phyloP scores from a whole-genome alignment of 2,888 invertebrate genomes.

The Hecatera dysodea region DNA sequence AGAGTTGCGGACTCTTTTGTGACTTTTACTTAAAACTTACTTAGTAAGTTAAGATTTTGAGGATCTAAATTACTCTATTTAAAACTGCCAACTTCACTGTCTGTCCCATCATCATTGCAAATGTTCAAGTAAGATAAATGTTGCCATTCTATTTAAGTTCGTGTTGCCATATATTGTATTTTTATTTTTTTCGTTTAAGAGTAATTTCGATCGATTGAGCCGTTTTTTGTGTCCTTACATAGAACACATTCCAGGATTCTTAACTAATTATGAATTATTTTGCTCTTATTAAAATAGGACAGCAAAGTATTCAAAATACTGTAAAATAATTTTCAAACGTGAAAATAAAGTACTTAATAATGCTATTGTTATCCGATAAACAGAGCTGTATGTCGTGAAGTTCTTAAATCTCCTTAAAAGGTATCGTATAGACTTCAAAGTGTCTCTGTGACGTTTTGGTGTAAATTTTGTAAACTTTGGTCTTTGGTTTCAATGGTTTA shows the following conservation, averaged over 20 bases:
- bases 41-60: constrained; percentile 22
- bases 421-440: constrained; percentile 36
- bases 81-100: background rate
- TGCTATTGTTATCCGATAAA: constrained; percentile 29
- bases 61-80: constrained; percentile 35
- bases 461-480: constrained; percentile 44
- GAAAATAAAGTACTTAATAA: constrained; percentile 33
- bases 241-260: constrained; percentile 8
- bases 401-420: constrained; percentile 38
- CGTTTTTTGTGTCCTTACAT: constrained; percentile 1
- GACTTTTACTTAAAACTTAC: constrained; percentile 44
- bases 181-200: constrained; percentile 8
- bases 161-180: background rate
- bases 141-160: background rate
- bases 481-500: constrained; percentile 62
- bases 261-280: constrained; percentile 15
- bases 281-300: constrained; percentile 58
- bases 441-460: constrained; percentile 58
- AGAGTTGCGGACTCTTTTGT: constrained; percentile 38
- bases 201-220: constrained; percentile 38
- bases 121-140: background rate
- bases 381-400: constrained; percentile 37
- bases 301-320: constrained; percentile 46
- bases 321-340: constrained; percentile 24
- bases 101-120: background rate